Percentiles rank a stretch among this genome's conserved stretches.
phyloP scores from a whole-genome alignment of 2,888 invertebrate genomes.

The Liopterus haemorrhoidalis region DNA sequence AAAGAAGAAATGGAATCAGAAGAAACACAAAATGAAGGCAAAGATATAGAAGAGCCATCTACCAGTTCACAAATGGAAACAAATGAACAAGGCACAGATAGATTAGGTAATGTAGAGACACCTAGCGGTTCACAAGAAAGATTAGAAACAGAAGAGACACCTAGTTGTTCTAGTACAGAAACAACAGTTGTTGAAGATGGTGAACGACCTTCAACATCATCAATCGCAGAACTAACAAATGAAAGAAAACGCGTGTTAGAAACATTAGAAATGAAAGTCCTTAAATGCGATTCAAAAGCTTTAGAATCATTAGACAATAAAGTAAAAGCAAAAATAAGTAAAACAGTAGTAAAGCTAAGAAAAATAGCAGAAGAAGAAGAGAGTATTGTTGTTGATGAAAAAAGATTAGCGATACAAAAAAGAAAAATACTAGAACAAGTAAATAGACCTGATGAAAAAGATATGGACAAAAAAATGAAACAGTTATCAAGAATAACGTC shows the following conservation, averaged over 20 bases:
- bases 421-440: slow-evolving; percentile 37
- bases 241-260: slow-evolving; percentile 16
- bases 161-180: too few relatives aligned
- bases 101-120: slow-evolving; percentile 11
- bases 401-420: slow-evolving; percentile 35
- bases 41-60: slow-evolving; percentile 17
- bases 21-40: slow-evolving; percentile 18
- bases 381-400: slow-evolving; percentile 36
- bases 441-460: slow-evolving; percentile 8
- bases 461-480: slow-evolving; percentile 21
- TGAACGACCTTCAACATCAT: too few relatives aligned
- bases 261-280: slow-evolving; percentile 17
- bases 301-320: slow-evolving; percentile 25
- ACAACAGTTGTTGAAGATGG: too few relatives aligned
- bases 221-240: neutral
- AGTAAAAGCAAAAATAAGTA: slow-evolving; percentile 32
- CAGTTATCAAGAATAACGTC: slow-evolving; percentile 34
- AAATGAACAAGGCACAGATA: too few relatives aligned
- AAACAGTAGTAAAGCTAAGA: slow-evolving; percentile 36
- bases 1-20: slow-evolving; percentile 47
- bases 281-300: slow-evolving; percentile 14
- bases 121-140: neutral
- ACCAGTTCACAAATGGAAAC: slow-evolving; percentile 17
- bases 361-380: slow-evolving; percentile 35
- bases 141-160: neutral